Evolutionary conservation across 2,888 invertebrate genomes (phyloP).

Genomic region (Lepetodrilus schrolli): DNA sequence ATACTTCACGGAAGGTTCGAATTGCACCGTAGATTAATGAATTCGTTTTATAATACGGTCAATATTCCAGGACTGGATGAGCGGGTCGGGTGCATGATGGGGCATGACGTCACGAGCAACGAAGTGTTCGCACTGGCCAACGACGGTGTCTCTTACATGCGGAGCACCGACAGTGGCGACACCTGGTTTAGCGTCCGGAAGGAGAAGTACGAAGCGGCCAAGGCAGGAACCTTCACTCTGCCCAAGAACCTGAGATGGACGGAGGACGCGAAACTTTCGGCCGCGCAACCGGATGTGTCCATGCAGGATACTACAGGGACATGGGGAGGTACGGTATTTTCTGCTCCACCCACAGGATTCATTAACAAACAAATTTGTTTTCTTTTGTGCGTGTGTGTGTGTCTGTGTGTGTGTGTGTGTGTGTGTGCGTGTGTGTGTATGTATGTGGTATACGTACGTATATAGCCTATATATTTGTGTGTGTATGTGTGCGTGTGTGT

Average conservation of each 20-base stretch:
- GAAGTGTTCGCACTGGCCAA: constrained; percentile 57
- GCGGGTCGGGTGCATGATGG: constrained; percentile 51
- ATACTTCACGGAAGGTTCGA: too few species aligned
- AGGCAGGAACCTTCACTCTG: constrained; percentile 28
- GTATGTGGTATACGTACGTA: too few species aligned
- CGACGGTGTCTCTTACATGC: constrained; percentile 49
- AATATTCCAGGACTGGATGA: constrained; percentile 50
- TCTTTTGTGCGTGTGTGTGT: too few species aligned
- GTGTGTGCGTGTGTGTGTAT: too few species aligned
- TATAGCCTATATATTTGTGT: too few species aligned
- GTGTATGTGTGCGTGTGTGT: too few species aligned
- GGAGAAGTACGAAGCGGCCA: constrained; percentile 32
- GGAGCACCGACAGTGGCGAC: constrained; percentile 55
- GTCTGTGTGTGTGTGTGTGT: too few species aligned
- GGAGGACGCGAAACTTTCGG: constrained; percentile 28
- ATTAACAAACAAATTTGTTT: too few species aligned
- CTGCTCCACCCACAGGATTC: too few species aligned
- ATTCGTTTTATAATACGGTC: too few species aligned
- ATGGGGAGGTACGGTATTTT: constrained; percentile 48
- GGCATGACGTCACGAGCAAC: constrained; percentile 43
- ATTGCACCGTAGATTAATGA: too few species aligned
- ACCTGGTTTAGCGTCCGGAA: constrained; percentile 46
- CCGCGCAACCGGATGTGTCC: constrained; percentile 33
- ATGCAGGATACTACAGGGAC: constrained; percentile 34
- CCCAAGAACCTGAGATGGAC: constrained; percentile 46